Percentiles rank a stretch among this genome's conserved stretches.
These are phyloP conservation scores for Homarus americanus DNA, from an alignment of 1,140 invertebrate species.

Conservation along the genomic window DNA sequence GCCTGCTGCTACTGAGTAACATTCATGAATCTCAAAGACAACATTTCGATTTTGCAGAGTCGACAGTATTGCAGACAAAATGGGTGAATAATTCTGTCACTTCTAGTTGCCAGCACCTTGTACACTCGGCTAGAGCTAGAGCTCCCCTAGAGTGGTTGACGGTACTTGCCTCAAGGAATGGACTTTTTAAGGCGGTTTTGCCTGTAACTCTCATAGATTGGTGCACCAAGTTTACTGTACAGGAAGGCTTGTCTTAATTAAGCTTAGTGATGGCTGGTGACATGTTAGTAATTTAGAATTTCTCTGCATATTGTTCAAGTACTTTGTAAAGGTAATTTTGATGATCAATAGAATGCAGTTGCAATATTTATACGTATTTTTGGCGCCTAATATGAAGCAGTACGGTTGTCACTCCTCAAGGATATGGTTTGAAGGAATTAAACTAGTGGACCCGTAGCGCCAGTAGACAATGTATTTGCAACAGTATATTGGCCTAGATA, in stretches of 20 bases:
- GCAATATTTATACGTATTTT: constrained; percentile 41
- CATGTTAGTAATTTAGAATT: constrained; percentile 37
- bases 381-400: background rate
- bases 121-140: constrained; percentile 28
- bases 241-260: constrained; percentile 31
- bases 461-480: constrained; percentile 35
- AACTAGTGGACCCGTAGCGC: constrained; percentile 33
- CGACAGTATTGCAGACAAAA: constrained; percentile 49
- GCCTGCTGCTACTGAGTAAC: no score
- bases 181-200: constrained; percentile 6
- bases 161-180: constrained; percentile 27
- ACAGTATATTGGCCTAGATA: constrained; percentile 27
- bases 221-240: constrained; percentile 25
- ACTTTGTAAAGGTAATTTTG: constrained; percentile 54
- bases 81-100: constrained; percentile 59
- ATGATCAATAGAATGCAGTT: constrained; percentile 42
- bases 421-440: constrained; percentile 8
- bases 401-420: constrained; percentile 27
- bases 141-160: constrained; percentile 26
- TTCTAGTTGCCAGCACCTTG: constrained; percentile 54
- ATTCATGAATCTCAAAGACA: constrained; percentile 40
- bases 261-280: constrained; percentile 48
- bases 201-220: constrained; percentile 33
- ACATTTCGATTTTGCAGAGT: constrained; percentile 50
- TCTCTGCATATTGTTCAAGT: constrained; percentile 51